Evolutionary conservation across 1,140 invertebrate genomes (phyloP), one percentile per base, ranked within the genome.

Genomic region (Cotesia typhae): DNA sequence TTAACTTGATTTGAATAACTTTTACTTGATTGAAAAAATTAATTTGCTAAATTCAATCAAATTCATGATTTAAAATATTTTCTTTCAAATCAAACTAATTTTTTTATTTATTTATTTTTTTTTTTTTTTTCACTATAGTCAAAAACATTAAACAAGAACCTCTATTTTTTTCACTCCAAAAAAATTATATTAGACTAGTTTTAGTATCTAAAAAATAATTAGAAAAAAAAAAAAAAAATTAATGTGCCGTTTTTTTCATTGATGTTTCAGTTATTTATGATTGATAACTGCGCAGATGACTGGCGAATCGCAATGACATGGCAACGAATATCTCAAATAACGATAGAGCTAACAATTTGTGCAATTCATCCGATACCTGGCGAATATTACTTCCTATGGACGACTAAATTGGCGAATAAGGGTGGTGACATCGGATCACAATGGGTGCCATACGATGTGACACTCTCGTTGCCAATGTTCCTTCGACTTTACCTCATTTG

Each of bases 251-350:
- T 38, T 35, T 0, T 51, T 57, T 20, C 64, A 70, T 73, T 74
- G 1, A 28, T 28, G 70, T 78, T 80, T 89, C 90, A 98, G 96
- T 91, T 98, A 88, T 98, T 98, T 90, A 97, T 98, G 95, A 98
- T 98, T 89, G 96, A 99, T 91, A 99, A 99, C 90, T 99, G 97
- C 89, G 97, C 98, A 66, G 98, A 99, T 88, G 98, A 99, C 89
- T 99, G 98, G 98, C 91, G 98, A 83, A 99, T 99, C 88, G 98
- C 98, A 75, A 98, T 99, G 93, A 99, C 98, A 71, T 98, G 95
- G 93, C 94, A 97, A 88, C 89, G 97, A 85, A 95, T 97, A 87
- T 91, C 92, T 77, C 96, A 98, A 88, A 97, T 99, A 82, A 89
- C 91, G 41, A 90, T 98, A 78, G 98, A 99, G 88, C 89, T 99